Base-by-base conservation (phyloP, 2,888 invertebrate genomes). In the Caenorhabditis sp. region DNA sequence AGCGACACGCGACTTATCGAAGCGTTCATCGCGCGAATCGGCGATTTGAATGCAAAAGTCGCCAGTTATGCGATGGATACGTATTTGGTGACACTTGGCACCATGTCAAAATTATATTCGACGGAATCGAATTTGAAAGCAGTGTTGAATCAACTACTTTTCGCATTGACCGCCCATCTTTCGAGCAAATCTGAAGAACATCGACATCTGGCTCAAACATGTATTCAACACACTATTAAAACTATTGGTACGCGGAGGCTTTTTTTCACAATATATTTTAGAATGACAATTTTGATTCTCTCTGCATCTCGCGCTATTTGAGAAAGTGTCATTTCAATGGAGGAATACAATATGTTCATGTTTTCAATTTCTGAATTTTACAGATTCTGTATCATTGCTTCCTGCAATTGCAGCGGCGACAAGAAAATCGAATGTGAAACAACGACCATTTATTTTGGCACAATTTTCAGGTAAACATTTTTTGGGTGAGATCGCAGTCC, bases 101-200 rank as follows among this genome's bases (percentile, higher is more conserved):
- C 58, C 12, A 77, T 81, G 79, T 61, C 72, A 10, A 79, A 72
- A 62, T 66, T 71, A 57, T 81, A 77, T 58, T 81, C 81, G 2
- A 68, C 77, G 1, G 81, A 79, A 73, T 62, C 77, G 1, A 63
- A 77, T 31, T 36, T 81, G 62, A 79, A 79, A 71, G 79, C 79
- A 0, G 79, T 81, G 0, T 53, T 81, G 54, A 79, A 78, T 50
- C 81, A 81, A 27, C 55, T 81, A 19, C 51, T 69, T 19, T 71
- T 78, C 53, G 70, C 78, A 10, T 60, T 81, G 21, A 73, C 76
- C 23, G 68, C 77, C 2, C 79, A 79, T 66, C 70, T 81, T 8
- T 77, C 81, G n/a, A 76, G 76, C 37, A 76, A 79, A 61, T 78
- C 77, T n/a, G 81, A 81, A 51, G 81, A 81, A 36, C 79, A 77